Percentiles rank a stretch among this genome's conserved stretches.
These are phyloP conservation scores for Tyto alba DNA, from an alignment of 2,113 vertebrate species.

Conservation along the genomic window DNA sequence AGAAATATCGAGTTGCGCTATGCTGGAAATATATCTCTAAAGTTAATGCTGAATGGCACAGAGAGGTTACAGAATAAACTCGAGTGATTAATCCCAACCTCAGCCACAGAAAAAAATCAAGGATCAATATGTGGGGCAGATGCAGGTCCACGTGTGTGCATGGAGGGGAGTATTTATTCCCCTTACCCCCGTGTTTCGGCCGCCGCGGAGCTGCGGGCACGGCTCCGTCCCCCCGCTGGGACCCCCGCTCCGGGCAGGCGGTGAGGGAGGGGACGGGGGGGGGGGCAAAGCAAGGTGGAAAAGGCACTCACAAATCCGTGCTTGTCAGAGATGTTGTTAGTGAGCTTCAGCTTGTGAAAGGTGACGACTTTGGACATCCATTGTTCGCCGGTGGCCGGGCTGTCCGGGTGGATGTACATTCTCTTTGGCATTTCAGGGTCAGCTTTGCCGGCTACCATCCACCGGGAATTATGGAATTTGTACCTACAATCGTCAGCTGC, in stretches of 20 bases:
- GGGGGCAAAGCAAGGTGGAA: conserved; percentile 16
- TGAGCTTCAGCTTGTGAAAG: conserved; percentile 99
- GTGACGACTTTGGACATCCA: conserved; percentile 99
- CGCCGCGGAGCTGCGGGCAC: not conserved
- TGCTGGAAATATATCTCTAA: not conserved
- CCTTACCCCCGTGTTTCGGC: not conserved
- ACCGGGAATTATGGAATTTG: conserved; percentile 98
- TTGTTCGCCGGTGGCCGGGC: conserved; percentile 96
- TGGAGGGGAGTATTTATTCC: not conserved
- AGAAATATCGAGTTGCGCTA: not conserved
- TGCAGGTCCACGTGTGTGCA: rapidly evolving
- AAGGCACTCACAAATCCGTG: conserved; percentile 97
- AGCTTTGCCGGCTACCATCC: conserved; percentile 99
- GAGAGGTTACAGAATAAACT: not conserved
- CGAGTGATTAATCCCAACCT: not conserved
- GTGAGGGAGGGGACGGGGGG: not conserved
- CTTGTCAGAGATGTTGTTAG: conserved; percentile 99
- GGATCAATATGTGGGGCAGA: not conserved
- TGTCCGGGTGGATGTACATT: conserved; percentile 99
- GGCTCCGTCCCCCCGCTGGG: not conserved
- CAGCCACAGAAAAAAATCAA: not conserved
- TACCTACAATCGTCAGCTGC: conserved; percentile 99
- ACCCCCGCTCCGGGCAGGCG: not conserved
- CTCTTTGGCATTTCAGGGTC: conserved; percentile 99
- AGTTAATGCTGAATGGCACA: not conserved